Base-by-base conservation (phyloP, 2,888 invertebrate species). In the Oxyscelio sp. region DNA sequence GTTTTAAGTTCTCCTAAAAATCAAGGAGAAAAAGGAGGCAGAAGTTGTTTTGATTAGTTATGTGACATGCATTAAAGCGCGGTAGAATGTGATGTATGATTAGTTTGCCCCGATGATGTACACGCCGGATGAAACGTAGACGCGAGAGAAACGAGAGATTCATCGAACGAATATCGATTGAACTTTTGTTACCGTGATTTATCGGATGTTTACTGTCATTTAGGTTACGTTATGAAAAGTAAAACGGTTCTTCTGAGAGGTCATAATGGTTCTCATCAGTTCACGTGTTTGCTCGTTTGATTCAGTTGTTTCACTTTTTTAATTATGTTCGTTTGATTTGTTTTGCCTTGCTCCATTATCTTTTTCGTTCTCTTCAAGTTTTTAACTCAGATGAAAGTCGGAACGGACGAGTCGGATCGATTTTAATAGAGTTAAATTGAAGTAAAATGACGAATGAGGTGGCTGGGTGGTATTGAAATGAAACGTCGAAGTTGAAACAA, bases 21-120 rank as follows among this genome's bases (percentile, higher is more conserved):
- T 79, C 79, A 79, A 19, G 40, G 45, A 63, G 74, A 78, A 83
- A 79, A 79, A 70, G 74, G 52, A 73, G 74, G 59, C 70, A 52
- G 19, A 52, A 48, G 61, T 79, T 74, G 68, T 78, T 83, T 83
- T 83, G 83, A 83, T 83, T 83, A 83, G 83, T 83, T 83, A 83
- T 83, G 83, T 73, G 83, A 83, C 78, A 38, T 45, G 77, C 73
- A 73, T 78, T 83, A 83, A 73, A 83, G 61, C 73, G 56, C 15
- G 61, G 58, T 21, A 59, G 48, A 83, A 73, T 83, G 54, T 83
- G 83, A 83, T 73, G 83, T 83, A 78, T 78, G 83, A 83, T 83
- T 83, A 83, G 78, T 83, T 83, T 78, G 66, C 78, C 78, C 68
- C 68, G 78, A 78, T 78, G 78, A 83, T 73, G 71, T 56, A 31